Percentiles rank a stretch among this genome's conserved stretches.
Conservation (phyloP, 1,140 invertebrate species). For the Plodia interpunctella region DNA sequence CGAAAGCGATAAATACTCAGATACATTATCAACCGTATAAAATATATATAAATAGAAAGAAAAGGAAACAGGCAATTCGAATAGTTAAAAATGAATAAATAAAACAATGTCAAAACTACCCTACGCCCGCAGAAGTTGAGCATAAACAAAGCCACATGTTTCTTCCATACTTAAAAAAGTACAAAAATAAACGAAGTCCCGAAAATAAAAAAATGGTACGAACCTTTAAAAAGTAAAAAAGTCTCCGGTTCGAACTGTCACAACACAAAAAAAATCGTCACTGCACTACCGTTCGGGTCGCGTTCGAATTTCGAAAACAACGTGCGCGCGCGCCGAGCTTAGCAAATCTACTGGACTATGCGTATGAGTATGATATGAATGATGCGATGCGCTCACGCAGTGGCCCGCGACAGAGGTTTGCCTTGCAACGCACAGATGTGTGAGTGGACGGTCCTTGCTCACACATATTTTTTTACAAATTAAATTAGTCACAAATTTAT, state of each 20-base stretch:
- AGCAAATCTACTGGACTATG: conserved; percentile 5
- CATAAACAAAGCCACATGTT: neutral
- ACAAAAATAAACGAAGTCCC: neutral
- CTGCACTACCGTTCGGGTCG: neutral
- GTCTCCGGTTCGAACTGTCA: neutral
- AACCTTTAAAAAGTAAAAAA: conserved; percentile 4
- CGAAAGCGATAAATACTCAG: neutral
- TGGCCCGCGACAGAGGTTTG: neutral
- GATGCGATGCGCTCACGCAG: neutral
- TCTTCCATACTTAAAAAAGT: neutral
- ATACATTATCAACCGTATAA: neutral
- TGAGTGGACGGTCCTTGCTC: neutral
- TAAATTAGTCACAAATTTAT: neutral
- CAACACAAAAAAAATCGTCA: neutral
- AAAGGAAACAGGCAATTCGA: neutral
- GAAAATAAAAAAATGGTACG: neutral
- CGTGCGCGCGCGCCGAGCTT: neutral
- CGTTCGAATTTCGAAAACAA: neutral
- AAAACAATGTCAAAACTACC: neutral
- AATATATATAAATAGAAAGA: no score
- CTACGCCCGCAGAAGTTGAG: neutral
- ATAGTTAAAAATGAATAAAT: neutral
- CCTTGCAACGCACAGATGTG: neutral
- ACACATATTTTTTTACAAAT: neutral
- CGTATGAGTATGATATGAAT: no score